phyloP scores from a whole-genome alignment of 2,113 vertebrate genomes.

The Melozone crissalis region DNA sequence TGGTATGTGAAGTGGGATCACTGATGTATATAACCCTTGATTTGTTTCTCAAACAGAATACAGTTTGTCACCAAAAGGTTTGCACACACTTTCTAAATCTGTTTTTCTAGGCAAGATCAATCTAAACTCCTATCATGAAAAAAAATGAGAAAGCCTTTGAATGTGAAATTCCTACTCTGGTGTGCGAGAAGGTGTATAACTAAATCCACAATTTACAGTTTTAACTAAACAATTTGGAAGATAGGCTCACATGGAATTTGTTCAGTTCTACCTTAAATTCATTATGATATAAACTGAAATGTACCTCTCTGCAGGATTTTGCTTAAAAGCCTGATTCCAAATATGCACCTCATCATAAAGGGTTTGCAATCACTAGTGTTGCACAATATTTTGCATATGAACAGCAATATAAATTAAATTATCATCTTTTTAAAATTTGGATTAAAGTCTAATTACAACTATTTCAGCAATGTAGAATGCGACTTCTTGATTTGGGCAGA shows the following conservation, averaged over 20 bases:
- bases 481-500: constrained; percentile 50
- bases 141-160: not conserved
- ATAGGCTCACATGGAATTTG: not conserved
- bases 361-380: not conserved
- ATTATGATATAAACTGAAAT: not conserved
- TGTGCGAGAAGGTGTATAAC: not conserved
- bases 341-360: not conserved
- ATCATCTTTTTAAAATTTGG: not conserved
- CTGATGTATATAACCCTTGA: not conserved
- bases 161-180: not conserved
- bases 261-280: not conserved
- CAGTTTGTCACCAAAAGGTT: not conserved
- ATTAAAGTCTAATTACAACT: constrained; percentile 62
- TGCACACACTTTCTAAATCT: not conserved
- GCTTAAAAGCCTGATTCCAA: not conserved
- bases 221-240: not conserved
- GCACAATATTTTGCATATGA: constrained; percentile 17
- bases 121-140: not conserved
- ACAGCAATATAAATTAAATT: constrained; percentile 34
- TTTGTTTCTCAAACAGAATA: not conserved
- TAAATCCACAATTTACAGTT: not conserved
- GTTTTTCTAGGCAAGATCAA: not conserved
- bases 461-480: constrained; percentile 43
- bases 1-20: not conserved
- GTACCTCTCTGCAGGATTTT: not conserved